Base-by-base conservation (phyloP, 2,888 invertebrate genomes). In the Pyralis farinalis region DNA sequence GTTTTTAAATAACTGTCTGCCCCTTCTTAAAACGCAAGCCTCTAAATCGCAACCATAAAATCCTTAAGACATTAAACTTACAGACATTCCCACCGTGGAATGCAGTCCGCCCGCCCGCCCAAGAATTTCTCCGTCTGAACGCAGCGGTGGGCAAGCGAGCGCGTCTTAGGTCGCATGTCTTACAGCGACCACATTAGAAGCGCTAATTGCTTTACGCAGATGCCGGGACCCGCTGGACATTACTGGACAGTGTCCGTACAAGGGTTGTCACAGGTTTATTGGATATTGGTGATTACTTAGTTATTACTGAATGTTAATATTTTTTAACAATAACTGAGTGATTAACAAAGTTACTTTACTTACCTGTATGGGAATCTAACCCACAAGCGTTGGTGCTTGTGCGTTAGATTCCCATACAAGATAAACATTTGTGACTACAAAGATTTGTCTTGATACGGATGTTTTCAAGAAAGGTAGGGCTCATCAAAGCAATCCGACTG, bases 121-220 rank as follows among this genome's bases (percentile, higher is more conserved):
- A 57, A 64, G 73, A 75, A 77, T 78, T 66, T 58, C 62, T 37
- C 37, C 29, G n/a, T 29, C 16, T 28, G 25, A 4, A 4, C 35
- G 32, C 38, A 43, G 42, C 43, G 43, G 43, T 36, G 46, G 42
- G 49, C 43, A 44, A 42, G 39, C 46, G 21, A n/a, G 37, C 48
- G 47, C 49, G 42, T 45, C n/a, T 47, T 31, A 42, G 33, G 42
- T 40, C 25, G 7, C 25, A 49, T 53, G 63, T 71, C 72, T 74
- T 64, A 64, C 61, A 71, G 57, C 55, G 61, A 64, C 70, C 72
- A 75, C 75, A 79, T 78, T 81, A 77, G 63, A 73, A 61, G 71
- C 74, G 78, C 72, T 86, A 83, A 85, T 84, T 81, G 81, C 81
- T 79, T 79, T 78, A 81, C 74, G 71, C 75, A 74, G 71, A 80